Conservation (phyloP, 2,113 vertebrate species). For the Peromyscus californicus region DNA sequence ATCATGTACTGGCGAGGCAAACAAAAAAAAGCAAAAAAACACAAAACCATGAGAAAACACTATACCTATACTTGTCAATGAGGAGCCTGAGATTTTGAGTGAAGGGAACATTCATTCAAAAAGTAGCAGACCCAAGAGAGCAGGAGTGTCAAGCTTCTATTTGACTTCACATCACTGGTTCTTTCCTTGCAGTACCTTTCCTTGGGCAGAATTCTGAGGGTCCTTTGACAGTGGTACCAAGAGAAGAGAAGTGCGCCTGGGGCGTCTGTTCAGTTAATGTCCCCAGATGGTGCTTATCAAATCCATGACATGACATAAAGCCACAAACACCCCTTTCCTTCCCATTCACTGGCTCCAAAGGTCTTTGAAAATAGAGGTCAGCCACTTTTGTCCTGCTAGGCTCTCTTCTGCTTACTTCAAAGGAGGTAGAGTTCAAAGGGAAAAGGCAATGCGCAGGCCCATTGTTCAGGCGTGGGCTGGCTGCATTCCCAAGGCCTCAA, state of each 20-base stretch:
- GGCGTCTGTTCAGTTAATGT: neutral
- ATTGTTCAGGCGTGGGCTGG: constrained; percentile 9
- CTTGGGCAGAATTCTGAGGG: neutral
- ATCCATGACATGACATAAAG: constrained; percentile 20
- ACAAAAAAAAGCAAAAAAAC: neutral
- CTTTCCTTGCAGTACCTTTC: neutral
- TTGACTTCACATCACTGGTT: neutral
- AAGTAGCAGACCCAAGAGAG: neutral
- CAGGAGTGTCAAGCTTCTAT: neutral
- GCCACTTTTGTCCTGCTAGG: constrained; percentile 46
- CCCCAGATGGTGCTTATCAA: constrained; percentile 53
- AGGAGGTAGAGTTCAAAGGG: constrained; percentile 71
- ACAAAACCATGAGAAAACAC: neutral
- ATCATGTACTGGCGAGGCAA: neutral
- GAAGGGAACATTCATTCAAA: neutral
- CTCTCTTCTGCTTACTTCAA: constrained; percentile 51
- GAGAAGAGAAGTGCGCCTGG: neutral
- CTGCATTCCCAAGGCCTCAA: constrained; percentile 10
- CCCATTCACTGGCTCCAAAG: neutral
- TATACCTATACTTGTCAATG: neutral
- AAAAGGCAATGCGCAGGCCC: constrained; percentile 28
- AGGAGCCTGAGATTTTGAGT: neutral
- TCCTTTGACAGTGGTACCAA: neutral
- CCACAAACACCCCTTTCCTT: constrained; percentile 35
- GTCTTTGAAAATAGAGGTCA: constrained; percentile 50